Conservation (phyloP, 2,113 vertebrate species). For the Oceanodroma tethys region DNA sequence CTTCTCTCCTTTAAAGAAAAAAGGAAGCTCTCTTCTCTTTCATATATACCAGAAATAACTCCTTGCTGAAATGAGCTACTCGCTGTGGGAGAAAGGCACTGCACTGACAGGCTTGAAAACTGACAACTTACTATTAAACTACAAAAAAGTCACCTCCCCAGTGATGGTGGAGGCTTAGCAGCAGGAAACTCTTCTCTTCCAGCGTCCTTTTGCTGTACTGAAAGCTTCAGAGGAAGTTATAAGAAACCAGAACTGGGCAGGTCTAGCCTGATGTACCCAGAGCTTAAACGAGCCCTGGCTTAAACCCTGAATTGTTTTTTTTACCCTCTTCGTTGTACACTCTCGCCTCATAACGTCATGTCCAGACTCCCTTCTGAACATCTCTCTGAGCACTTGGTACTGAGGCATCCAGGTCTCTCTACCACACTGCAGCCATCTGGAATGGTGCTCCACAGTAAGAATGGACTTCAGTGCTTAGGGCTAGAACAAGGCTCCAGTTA, state of each 20-base stretch:
- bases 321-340: neutral
- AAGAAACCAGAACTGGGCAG: neutral
- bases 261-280: neutral
- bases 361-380: neutral
- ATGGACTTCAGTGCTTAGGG: neutral
- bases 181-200: neutral
- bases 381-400: neutral
- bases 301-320: neutral
- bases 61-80: neutral
- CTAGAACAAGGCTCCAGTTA: neutral
- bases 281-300: neutral
- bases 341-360: rapidly evolving
- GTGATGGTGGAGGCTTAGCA: neutral
- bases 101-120: neutral
- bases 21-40: neutral
- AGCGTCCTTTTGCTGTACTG: neutral
- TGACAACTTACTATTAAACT: neutral
- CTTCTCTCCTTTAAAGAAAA: neutral
- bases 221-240: neutral
- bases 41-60: neutral
- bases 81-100: neutral
- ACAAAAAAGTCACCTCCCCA: neutral
- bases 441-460: neutral
- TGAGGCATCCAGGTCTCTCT: neutral
- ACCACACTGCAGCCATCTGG: neutral